Evolutionary conservation across 35 echinoderm and acorn worm genomes (phyloP), one percentile per base, ranked within the genome.

Genomic region (Hemicentrotus pulcherrimus): DNA sequence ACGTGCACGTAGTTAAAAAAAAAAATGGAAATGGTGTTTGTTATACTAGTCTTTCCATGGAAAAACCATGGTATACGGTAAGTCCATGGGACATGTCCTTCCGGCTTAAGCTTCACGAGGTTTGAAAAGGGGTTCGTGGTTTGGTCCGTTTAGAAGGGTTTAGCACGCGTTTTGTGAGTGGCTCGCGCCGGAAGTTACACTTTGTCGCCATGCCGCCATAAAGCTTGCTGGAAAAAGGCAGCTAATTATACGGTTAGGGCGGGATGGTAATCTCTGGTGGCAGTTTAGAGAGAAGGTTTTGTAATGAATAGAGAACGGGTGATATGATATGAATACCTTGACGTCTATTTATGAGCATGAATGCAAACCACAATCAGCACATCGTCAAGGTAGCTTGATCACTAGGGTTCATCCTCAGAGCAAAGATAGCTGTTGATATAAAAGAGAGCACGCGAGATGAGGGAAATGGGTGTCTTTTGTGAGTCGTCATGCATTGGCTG

Each of bases 301-400:
- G 28, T n/a, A n/a, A n/a, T 78, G 65, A 78, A 78, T 78, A 78
- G 65, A 78, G 28, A 78, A 78, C 65, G 65, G 65, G 65, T 78
- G 65, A 18, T 78, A 24, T 78, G 28, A 78, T 78, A n/a, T 78
- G 65, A 78, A 78, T 78, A 78, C 65, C 65, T 59, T 78, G 65
- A 78, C 65, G 65, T 78, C 65, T 78, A 78, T 78, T 78, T 78
- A 78, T 78, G 65, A 78, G 65, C 19, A 28, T 78, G 88, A 33
- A 47, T 90, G 46, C 4, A 47, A 90, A 90, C 88, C 88, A 47
- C 88, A 90, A 90, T 90, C 88, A 90, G 46, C 33, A 86, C 86
- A 46, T 89, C 87, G 88, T 90, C 88, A 90, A 45, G 88, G 88
- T 47, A 90, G 88, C 65, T 90, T 90, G 88, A 90, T 45, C 88